Conservation (phyloP, 1,140 invertebrate species). For the Platyscapa corneri region DNA sequence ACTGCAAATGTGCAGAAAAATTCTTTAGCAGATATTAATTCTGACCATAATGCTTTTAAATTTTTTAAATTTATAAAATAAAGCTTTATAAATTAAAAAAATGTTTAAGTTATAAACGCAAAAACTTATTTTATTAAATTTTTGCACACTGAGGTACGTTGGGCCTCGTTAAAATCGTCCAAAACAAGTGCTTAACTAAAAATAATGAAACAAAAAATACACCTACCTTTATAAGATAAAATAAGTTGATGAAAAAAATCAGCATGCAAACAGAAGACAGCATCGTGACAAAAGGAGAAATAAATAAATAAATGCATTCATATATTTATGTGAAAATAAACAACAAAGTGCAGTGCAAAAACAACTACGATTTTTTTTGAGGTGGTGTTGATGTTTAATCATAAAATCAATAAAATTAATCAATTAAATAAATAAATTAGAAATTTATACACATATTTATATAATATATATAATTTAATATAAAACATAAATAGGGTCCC, state of each 20-base stretch:
- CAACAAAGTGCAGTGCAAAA: constrained; percentile 59
- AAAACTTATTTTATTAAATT: no score
- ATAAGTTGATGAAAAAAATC: constrained; percentile 37
- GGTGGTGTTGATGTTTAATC: constrained; percentile 71
- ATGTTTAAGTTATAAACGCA: no score
- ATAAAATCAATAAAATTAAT: constrained; percentile 74
- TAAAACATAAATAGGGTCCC: constrained; percentile 73
- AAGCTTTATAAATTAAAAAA: no score
- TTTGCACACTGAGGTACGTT: background rate
- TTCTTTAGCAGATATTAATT: no score
- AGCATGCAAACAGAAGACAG: constrained; percentile 45
- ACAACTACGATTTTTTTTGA: constrained; percentile 64
- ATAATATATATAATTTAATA: constrained; percentile 68
- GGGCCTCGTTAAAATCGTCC: constrained; percentile 34
- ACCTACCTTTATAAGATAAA: constrained; percentile 49
- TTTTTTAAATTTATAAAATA: no score
- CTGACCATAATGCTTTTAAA: no score
- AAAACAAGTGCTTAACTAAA: constrained; percentile 13
- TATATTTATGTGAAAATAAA: constrained; percentile 51
- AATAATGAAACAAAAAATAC: constrained; percentile 30
- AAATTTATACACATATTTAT: constrained; percentile 71
- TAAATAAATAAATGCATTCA: constrained; percentile 3
- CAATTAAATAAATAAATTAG: constrained; percentile 75
- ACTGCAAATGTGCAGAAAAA: no score
- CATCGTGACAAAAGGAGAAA: constrained; percentile 29